Evolutionary conservation across 2,888 invertebrate genomes (phyloP).

Genomic region (Sclerodermus sp.): DNA sequence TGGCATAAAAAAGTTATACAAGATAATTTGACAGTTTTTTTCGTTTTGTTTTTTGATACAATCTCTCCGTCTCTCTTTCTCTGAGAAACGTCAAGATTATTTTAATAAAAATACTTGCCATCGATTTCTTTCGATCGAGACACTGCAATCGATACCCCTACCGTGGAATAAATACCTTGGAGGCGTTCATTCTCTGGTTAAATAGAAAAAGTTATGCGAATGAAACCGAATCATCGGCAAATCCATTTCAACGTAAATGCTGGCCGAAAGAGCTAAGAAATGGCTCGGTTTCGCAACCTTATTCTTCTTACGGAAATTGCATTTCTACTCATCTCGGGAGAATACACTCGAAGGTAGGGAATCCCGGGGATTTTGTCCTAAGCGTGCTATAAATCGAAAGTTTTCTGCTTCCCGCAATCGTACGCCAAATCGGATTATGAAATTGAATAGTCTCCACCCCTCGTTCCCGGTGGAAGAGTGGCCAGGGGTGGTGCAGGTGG

Average conservation of each 20-base stretch:
- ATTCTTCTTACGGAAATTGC: constrained; percentile 25
- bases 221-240: background rate
- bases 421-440: constrained; percentile 40
- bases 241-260: background rate
- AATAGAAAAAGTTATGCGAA: constrained; percentile 6
- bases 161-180: no score
- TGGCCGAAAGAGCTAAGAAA: constrained; percentile 1
- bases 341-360: constrained; percentile 8
- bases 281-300: constrained; percentile 11
- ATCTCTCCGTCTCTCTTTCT: no score
- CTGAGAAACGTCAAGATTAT: no score
- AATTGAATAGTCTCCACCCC: constrained; percentile 37
- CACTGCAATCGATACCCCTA: no score
- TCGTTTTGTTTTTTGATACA: no score
- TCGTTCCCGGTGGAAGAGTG: background rate
- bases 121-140: no score
- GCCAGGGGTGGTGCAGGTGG: background rate
- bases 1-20: no score
- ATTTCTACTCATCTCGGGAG: constrained; percentile 18
- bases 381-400: constrained; percentile 34
- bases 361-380: constrained; percentile 29
- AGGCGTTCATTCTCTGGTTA: no score
- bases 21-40: no score
- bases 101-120: no score
- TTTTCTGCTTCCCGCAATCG: constrained; percentile 35